phyloP scores from a whole-genome alignment of 1,140 invertebrate genomes.

The Brachionus koreanus region DNA sequence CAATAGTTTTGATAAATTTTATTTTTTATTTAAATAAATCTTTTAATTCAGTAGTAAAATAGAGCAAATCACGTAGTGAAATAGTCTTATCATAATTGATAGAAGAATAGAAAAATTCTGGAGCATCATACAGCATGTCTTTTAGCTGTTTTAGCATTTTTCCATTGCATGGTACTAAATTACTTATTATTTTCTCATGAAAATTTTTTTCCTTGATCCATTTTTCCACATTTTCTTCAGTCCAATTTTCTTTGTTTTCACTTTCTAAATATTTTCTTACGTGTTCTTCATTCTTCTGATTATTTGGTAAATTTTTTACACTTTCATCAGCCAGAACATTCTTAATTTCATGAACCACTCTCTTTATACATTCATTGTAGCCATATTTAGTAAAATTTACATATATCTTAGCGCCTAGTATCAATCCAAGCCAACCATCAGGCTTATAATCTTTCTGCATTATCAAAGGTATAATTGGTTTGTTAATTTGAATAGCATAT shows the following conservation, averaged over 20 bases:
- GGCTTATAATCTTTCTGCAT: conserved; percentile 51
- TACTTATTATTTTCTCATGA: background rate
- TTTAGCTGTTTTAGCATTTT: conserved; percentile 38
- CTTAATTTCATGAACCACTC: background rate
- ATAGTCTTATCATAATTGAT: background rate
- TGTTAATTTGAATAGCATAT: conserved; percentile 51
- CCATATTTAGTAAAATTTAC: conserved; percentile 28
- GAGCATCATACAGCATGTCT: conserved; percentile 26
- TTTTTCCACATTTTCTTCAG: background rate
- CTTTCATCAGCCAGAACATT: background rate
- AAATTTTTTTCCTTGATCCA: conserved; percentile 16
- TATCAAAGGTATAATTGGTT: conserved; percentile 51
- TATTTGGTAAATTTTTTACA: background rate
- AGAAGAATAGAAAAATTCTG: conserved; percentile 39
- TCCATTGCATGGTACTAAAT: conserved; percentile 42
- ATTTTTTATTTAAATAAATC: background rate
- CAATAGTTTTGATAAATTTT: background rate
- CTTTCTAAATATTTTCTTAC: background rate
- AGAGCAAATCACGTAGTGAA: background rate
- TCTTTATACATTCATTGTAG: background rate
- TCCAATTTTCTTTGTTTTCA: background rate
- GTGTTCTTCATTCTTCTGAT: background rate
- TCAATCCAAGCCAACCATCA: conserved; percentile 50
- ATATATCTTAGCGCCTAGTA: conserved; percentile 28
- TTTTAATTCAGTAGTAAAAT: background rate